phyloP scores from a whole-genome alignment of 2,113 vertebrate species.

The Calyptommatus sinebrachiatus region DNA sequence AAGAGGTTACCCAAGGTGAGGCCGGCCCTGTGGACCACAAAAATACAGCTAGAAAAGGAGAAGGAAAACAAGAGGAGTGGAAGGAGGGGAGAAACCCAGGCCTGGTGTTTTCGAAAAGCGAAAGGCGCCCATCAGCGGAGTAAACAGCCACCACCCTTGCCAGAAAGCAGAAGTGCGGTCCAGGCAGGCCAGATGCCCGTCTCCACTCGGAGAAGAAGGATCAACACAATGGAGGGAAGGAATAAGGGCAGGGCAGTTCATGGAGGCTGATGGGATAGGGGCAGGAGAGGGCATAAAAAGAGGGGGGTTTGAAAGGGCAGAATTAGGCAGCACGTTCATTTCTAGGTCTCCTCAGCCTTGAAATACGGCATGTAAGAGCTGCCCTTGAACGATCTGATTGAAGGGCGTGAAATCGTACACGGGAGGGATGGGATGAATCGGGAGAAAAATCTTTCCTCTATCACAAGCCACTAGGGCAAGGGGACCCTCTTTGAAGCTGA shows the following conservation, averaged over 20 bases:
- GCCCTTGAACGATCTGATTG: too few relatives aligned
- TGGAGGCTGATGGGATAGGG: too few relatives aligned
- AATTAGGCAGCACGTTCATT: background rate
- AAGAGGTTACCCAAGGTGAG: constrained; percentile 27
- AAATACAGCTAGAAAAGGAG: constrained; percentile 1
- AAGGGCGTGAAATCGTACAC: too few relatives aligned
- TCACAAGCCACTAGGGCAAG: too few relatives aligned
- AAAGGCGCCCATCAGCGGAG: background rate
- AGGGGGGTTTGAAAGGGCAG: background rate
- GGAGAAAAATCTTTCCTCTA: too few relatives aligned
- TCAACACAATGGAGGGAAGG: background rate
- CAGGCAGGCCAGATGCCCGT: background rate
- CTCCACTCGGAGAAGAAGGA: background rate
- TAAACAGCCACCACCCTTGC: background rate
- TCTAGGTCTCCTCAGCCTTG: too few relatives aligned
- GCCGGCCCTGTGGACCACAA: background rate
- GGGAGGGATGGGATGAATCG: too few relatives aligned
- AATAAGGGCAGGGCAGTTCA: background rate
- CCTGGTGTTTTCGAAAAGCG: background rate
- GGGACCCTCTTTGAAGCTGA: too few relatives aligned
- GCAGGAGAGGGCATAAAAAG: background rate
- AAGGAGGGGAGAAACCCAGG: background rate
- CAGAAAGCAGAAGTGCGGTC: background rate
- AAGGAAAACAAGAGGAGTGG: rapidly evolving
- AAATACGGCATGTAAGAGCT: too few relatives aligned